phyloP scores from a whole-genome alignment of 2,888 invertebrate genomes.

The Drosophila meridiana region DNA sequence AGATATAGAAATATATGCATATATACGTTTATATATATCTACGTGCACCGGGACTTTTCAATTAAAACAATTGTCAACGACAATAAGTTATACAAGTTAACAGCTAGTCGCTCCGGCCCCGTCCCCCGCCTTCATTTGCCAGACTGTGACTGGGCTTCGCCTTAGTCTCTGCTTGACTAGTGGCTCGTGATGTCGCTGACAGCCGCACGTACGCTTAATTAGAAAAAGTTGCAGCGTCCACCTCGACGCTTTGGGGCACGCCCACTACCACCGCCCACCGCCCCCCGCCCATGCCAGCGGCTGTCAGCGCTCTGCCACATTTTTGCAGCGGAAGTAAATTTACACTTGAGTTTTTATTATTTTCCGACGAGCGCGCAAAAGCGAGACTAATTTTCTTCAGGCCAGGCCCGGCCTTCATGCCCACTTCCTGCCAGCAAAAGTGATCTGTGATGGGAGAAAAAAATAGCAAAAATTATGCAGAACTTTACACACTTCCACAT shows the following conservation, averaged over 20 bases:
- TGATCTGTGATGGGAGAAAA: constrained; percentile 1
- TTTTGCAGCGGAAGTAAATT: constrained; percentile 74
- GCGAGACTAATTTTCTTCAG: constrained; percentile 75
- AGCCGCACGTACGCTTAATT: constrained; percentile 78
- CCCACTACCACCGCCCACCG: constrained; percentile 7
- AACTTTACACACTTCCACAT: neutral
- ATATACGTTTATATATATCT: neutral
- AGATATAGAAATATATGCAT: neutral
- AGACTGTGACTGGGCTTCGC: neutral
- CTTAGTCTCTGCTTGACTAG: constrained; percentile 14
- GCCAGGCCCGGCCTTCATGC: constrained; percentile 22
- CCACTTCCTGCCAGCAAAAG: constrained; percentile 24
- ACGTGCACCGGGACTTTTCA: constrained; percentile 56
- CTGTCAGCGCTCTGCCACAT: constrained; percentile 64
- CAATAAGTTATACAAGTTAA: constrained; percentile 69
- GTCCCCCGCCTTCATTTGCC: constrained; percentile 6
- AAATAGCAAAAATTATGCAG: constrained; percentile 5
- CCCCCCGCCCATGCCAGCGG: constrained; percentile 16
- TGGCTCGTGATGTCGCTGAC: constrained; percentile 61
- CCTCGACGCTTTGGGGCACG: constrained; percentile 37
- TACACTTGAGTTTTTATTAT: constrained; percentile 77
- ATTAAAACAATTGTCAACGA: constrained; percentile 78
- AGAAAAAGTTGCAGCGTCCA: constrained; percentile 69
- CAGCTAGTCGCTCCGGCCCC: constrained; percentile 38
- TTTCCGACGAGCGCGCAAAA: constrained; percentile 69